Evolutionary conservation across 2,888 invertebrate species (phyloP), one percentile per base, ranked within the genome.

Genomic region (Ophion costatus): DNA sequence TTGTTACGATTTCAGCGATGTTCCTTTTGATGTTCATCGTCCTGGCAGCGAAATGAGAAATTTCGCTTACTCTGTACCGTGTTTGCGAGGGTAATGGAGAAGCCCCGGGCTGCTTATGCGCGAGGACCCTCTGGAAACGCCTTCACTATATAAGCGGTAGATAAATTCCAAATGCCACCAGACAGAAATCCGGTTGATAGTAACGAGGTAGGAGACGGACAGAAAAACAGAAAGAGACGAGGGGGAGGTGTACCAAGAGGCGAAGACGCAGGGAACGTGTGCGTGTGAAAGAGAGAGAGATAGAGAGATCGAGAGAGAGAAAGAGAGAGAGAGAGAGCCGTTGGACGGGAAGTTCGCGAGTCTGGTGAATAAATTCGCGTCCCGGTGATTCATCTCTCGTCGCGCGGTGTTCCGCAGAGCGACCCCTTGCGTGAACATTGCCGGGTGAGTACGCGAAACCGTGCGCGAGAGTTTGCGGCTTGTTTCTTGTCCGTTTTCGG

Each of bases 341-440:
- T 38, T 79, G 75, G 75, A 79, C 75, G 71, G 82, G 78, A 79
- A 84, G 82, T 84, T 76, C 67, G 79, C 82, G 79, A 79, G 82
- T 82, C 75, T 79, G 82, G 82, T 84, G 84, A 84, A 84, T 84
- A 84, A 84, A 84, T 84, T 84, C 84, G 82, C 84, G 84, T 84
- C 82, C 79, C 75, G 82, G 79, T 79, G 84, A 82, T 84, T 76
- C 84, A 76, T 84, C 79, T 84, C 74, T 82, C 75, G 84, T 79
- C 75, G 82, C 82, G 70, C 66, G 75, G 81, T 75, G 82, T 81
- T 84, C 69, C 74, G 80, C 84, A 74, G 51, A 71, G 77, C 75
- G 79, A 14, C 63, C 75, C 66, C 56, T 42, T 45, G 59, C 29
- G 71, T 56, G 69, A 79, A 63, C 75, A 71, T 38, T 57, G 78